phyloP scores from a whole-genome alignment of 2,797 vertebrate genomes.

The Chloroceryle amazona region DNA sequence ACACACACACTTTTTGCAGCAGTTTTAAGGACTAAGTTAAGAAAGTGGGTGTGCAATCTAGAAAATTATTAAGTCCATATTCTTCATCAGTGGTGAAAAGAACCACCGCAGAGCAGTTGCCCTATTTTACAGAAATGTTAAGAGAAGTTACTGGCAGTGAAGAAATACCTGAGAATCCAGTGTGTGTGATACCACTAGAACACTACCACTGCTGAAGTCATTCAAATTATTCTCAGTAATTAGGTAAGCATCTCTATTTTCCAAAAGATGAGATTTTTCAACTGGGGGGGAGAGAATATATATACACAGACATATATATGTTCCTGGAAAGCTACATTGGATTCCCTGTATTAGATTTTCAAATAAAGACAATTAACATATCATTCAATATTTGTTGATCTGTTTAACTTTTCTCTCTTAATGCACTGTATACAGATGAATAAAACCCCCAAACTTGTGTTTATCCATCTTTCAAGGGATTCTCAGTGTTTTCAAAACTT shows the following conservation, averaged over 20 bases:
- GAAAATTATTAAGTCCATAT: background rate
- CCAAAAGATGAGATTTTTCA: background rate
- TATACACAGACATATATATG: too few relatives aligned
- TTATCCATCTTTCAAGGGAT: background rate
- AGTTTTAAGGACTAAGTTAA: background rate
- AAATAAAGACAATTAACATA: background rate
- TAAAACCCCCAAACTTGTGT: background rate
- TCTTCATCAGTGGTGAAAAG: background rate
- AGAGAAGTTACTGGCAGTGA: background rate
- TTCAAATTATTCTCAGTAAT: background rate
- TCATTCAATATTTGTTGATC: background rate
- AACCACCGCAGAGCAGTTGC: background rate
- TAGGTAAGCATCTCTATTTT: background rate
- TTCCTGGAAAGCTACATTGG: fast-evolving
- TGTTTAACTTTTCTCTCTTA: background rate
- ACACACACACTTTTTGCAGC: background rate
- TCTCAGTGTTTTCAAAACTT: background rate
- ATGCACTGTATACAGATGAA: background rate
- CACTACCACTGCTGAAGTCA: background rate
- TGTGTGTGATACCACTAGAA: background rate
- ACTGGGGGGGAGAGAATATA: background rate
- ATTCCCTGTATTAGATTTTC: background rate
- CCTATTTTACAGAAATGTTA: fast-evolving
- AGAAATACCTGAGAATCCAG: background rate
- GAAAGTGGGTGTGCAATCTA: background rate